phyloP scores from a whole-genome alignment of 1,140 invertebrate species.

The Asobara japonica region DNA sequence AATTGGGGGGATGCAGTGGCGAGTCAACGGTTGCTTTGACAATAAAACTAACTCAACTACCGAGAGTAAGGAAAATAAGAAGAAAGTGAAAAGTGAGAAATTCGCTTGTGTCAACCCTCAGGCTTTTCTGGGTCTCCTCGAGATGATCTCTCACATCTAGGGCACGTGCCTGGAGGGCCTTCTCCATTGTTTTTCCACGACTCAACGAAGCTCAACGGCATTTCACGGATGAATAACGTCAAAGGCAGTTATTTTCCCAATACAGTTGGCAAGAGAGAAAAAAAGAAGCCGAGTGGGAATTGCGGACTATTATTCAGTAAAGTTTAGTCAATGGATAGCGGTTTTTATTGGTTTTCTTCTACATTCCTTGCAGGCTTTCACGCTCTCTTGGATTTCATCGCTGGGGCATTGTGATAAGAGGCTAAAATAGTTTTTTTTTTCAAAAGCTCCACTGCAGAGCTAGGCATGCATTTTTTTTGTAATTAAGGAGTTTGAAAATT shows the following conservation, averaged over 20 bases:
- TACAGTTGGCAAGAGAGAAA: neutral
- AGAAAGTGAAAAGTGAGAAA: neutral
- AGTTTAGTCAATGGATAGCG: neutral
- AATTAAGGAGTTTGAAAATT: too few relatives aligned
- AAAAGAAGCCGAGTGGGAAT: neutral
- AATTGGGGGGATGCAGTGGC: neutral
- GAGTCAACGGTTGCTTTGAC: conserved; percentile 4
- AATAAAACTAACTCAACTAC: neutral
- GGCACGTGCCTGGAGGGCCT: conserved; percentile 7
- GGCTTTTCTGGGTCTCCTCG: neutral
- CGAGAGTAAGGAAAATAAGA: neutral
- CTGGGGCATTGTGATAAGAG: too few relatives aligned
- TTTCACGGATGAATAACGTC: neutral
- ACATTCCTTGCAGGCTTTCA: neutral
- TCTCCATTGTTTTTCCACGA: neutral
- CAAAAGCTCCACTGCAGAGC: neutral
- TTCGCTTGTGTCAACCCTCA: neutral
- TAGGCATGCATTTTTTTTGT: too few relatives aligned
- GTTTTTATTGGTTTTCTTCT: neutral
- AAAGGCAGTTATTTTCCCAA: neutral
- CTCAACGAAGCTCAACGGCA: neutral
- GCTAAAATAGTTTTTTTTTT: neutral
- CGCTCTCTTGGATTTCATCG: neutral
- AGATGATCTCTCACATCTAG: conserved; percentile 5
- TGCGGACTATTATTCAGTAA: neutral